Conservation (phyloP, 1,140 invertebrate species). For the Pseudoatta argentina region DNA sequence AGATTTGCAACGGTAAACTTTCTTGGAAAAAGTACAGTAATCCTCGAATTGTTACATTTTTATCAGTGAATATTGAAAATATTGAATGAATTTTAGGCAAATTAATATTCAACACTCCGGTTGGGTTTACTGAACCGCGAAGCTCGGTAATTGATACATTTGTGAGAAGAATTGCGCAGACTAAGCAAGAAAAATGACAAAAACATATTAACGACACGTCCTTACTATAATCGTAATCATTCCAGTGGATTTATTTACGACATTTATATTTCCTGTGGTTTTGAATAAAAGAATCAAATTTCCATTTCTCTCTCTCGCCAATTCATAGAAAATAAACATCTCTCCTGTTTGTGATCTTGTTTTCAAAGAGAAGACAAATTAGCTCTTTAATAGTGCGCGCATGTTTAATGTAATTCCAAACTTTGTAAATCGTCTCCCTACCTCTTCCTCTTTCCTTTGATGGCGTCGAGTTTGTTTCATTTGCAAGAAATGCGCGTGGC, state of each 20-base stretch:
- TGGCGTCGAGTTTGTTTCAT: constrained; percentile 7
- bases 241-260: constrained; percentile 9
- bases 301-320: neutral
- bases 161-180: neutral
- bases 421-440: neutral
- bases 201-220: neutral
- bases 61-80: no score
- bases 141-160: neutral
- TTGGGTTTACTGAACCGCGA: neutral
- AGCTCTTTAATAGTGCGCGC: constrained; percentile 13
- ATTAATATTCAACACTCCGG: neutral
- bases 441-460: constrained; percentile 1
- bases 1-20: neutral
- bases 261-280: neutral
- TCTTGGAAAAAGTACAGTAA: neutral
- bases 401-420: constrained; percentile 46
- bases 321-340: constrained; percentile 1
- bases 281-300: constrained; percentile 12
- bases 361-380: constrained; percentile 14
- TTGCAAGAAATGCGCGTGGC: constrained; percentile 8
- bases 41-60: neutral
- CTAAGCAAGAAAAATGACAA: neutral
- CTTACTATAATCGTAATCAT: neutral
- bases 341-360: neutral
- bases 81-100: neutral